Evolutionary conservation across 2,888 invertebrate genomes (phyloP).

Genomic region (Watsonalla cultraria): DNA sequence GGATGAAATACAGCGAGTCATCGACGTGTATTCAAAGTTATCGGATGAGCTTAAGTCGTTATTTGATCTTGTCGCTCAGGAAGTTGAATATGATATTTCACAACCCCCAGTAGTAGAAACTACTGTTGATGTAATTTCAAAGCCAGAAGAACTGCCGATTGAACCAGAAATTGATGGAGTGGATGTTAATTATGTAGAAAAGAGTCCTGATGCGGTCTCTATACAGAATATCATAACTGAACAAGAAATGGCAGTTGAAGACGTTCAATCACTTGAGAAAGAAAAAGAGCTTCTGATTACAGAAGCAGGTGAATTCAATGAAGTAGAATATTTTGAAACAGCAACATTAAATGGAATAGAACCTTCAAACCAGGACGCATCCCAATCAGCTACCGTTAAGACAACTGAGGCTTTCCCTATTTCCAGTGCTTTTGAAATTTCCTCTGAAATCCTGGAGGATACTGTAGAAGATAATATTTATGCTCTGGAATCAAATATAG

Average conservation of each 20-base stretch:
- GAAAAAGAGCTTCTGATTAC: background rate
- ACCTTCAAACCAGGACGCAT: background rate
- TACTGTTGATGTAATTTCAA: background rate
- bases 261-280: background rate
- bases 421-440: background rate
- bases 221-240: too few species aligned
- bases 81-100: background rate
- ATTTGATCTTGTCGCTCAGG: background rate
- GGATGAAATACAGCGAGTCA: conserved; percentile 16
- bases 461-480: too few species aligned
- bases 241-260: too few species aligned
- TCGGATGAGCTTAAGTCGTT: conserved; percentile 10
- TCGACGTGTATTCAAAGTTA: conserved; percentile 18
- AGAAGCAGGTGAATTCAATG: background rate
- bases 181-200: too few species aligned
- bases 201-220: too few species aligned
- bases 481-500: too few species aligned
- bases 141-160: too few species aligned
- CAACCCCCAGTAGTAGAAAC: background rate
- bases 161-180: too few species aligned
- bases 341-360: background rate
- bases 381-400: background rate
- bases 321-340: background rate
- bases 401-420: background rate
- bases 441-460: too few species aligned